Evolutionary conservation across 1,140 invertebrate species (phyloP).

Genomic region (Drosophila sucinea): DNA sequence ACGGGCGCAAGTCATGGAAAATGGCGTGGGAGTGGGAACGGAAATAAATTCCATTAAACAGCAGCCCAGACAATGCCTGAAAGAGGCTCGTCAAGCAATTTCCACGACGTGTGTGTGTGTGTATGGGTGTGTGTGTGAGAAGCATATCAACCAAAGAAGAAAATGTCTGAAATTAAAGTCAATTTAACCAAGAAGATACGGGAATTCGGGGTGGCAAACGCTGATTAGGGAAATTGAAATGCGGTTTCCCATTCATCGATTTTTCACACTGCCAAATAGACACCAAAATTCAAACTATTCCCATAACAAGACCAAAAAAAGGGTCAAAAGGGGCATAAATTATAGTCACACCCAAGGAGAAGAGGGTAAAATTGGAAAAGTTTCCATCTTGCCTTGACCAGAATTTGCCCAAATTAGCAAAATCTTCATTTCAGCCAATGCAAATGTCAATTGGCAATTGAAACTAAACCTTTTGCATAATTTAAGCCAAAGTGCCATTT

Average conservation of each 20-base stretch:
- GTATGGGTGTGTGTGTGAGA: conserved; percentile 34
- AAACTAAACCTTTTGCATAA: conserved; percentile 49
- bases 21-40: conserved; percentile 6
- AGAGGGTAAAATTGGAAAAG: background rate
- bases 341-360: background rate
- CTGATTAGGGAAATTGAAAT: conserved; percentile 14
- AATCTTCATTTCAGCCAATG: conserved; percentile 42
- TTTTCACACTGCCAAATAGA: background rate
- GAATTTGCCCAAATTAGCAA: background rate
- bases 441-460: conserved; percentile 33
- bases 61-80: conserved; percentile 37
- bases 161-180: conserved; percentile 15
- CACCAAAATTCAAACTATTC: background rate
- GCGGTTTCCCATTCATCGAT: background rate
- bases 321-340: background rate
- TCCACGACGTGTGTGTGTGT: conserved; percentile 66
- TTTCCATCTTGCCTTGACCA: conserved; percentile 1
- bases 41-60: conserved; percentile 69
- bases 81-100: conserved; percentile 65
- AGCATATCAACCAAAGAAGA: conserved; percentile 28
- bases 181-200: background rate
- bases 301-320: background rate
- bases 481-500: conserved; percentile 35
- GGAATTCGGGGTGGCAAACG: background rate
- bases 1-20: conserved; percentile 45